Base-by-base conservation (phyloP, 2,888 invertebrate species). In the Mycalesis mineus region DNA sequence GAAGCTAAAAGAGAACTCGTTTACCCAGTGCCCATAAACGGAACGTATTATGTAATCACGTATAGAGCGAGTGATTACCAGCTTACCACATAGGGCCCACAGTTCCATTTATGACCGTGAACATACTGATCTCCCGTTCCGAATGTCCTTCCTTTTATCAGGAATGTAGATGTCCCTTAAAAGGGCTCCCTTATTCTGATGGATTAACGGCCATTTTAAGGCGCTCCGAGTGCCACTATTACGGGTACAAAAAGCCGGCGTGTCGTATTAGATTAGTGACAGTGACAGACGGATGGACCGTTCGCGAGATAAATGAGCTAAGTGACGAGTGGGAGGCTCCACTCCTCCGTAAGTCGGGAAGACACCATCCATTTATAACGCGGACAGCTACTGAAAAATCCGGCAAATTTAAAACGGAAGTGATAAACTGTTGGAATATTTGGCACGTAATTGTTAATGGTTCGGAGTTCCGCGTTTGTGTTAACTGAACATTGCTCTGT, bases 261-360 rank as follows among this genome's bases (percentile, higher is more conserved):
- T 87, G 87, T 86, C 88, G 84, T 85, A 88, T 88, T 87, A 86
- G 87, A 89, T 89, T 89, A 88, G 80, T 78, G 84, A 75, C 82
- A 76, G 80, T 84, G 88, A 86, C 85, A 82, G 86, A 84, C 83
- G 81, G 83, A 83, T 80, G 77, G 83, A 81, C 84, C 74, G 80
- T 80, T 82, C 76, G 75, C 71, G 75, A 87, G 87, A 89, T 88
- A 87, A 88, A 88, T 89, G 88, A 77, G 79, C 83, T 81, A 82
- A 86, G 85, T 88, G 88, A 84, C 80, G 84, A 86, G 87, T 84
- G 82, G 85, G 86, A 83, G 78, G 80, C 72, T 66, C 72, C 71
- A 67, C 64, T 74, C 71, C 64, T 74, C 71, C 70, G 67, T 72
- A 72, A 73, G 65, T 69, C 69, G 72, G 70, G 74, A 76, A 77